A percentile compares a stretch with the other conserved stretches of the same genome.
These are phyloP conservation scores for Halcyon malimbica DNA, from an alignment of 2,113 vertebrate genomes.

Conservation along the genomic window DNA sequence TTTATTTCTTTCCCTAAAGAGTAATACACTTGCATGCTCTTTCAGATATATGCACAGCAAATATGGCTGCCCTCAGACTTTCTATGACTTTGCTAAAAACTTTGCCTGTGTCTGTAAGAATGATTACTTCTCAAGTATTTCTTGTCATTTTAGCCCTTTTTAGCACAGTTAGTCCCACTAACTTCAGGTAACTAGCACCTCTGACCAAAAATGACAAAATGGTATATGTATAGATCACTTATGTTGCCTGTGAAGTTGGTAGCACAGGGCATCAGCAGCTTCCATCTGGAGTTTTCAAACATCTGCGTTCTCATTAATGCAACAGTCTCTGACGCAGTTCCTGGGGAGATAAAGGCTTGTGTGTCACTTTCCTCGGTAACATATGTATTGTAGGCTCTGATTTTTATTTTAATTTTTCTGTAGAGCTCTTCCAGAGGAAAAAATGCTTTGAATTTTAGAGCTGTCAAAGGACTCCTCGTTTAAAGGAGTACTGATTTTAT, in stretches of 20 bases:
- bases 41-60: fast-evolving
- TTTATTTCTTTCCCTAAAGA: neutral
- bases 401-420: neutral
- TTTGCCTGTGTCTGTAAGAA: neutral
- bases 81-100: neutral
- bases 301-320: neutral
- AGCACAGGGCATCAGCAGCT: neutral
- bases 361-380: neutral
- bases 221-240: fast-evolving
- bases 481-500: neutral
- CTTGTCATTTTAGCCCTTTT: neutral
- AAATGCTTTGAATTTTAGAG: neutral
- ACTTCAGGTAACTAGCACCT: neutral
- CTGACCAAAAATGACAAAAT: fast-evolving
- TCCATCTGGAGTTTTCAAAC: neutral
- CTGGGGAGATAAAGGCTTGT: neutral
- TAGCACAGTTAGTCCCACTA: too few relatives aligned
- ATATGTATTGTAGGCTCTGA: neutral
- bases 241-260: neutral
- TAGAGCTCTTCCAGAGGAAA: neutral
- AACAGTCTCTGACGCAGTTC: neutral
- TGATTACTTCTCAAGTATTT: neutral
- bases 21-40: fast-evolving
- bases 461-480: neutral
- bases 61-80: neutral